A percentile compares a stretch with the other conserved stretches of the same genome.
phyloP scores from a whole-genome alignment of 1,140 invertebrate genomes.

The Hormaphis cornu region DNA sequence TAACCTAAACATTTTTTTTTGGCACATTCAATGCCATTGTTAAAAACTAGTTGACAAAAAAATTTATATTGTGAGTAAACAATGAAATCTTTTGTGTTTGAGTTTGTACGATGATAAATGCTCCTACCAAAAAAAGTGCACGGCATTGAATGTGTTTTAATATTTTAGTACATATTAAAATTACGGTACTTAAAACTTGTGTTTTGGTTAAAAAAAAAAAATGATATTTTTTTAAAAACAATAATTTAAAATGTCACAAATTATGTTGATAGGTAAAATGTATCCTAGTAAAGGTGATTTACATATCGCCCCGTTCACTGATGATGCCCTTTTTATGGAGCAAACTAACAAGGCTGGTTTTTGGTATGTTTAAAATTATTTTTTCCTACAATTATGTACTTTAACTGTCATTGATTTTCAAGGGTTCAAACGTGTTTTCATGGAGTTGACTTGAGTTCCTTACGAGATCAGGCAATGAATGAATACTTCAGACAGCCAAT shows the following conservation, averaged over 20 bases:
- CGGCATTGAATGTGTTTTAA: no score
- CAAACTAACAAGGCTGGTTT: conserved; percentile 98
- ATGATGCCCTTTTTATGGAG: conserved; percentile 96
- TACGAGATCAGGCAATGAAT: conserved; percentile 84
- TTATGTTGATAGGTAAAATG: conserved; percentile 56
- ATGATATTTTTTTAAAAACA: not conserved
- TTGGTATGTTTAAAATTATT: conserved; percentile 56
- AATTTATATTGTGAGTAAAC: no score
- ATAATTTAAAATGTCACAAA: not conserved
- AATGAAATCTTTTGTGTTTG: no score
- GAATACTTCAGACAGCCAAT: conserved; percentile 99
- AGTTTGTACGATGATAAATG: no score
- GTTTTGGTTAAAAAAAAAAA: not conserved
- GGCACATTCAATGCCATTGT: no score
- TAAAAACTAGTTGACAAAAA: no score
- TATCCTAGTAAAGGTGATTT: conserved; percentile 93
- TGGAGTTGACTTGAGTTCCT: conserved; percentile 86
- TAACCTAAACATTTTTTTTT: no score
- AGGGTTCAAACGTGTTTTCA: conserved; percentile 94
- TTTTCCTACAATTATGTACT: not conserved
- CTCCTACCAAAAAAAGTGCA: no score
- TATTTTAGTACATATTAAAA: no score
- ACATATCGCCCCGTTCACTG: conserved; percentile 96
- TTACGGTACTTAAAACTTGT: no score
- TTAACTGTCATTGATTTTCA: conserved; percentile 29